Evolutionary conservation across 2,797 vertebrate species (phyloP), one percentile per base, ranked within the genome.

Genomic region (Lateolabrax maculatus): DNA sequence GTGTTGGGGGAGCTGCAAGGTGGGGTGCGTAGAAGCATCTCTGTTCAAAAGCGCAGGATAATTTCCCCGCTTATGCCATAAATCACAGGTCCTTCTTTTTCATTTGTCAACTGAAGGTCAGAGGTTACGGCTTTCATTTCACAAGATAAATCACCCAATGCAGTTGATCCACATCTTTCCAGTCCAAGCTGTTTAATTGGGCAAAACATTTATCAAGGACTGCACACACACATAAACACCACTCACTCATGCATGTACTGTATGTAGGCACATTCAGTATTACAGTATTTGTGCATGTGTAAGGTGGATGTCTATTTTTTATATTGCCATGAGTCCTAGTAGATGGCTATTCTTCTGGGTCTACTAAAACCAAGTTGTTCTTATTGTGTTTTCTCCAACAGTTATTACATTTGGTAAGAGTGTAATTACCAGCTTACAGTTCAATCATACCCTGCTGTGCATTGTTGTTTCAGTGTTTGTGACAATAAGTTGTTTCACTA

Each of bases 91-190:
- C 60, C 51, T 70, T 83, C 55, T 75, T 77, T 87, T 80, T 80
- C 70, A 84, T 87, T 85, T 85, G 75, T 82, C 80, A 82, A 75
- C 76, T n/a, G 16, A 55, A 77, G 87, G 83, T 88, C 86, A 90
- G 75, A 86, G 87, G 84, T 85, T 67, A 70, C 31, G 23, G 62
- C 80, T 85, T 93, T 93, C 72, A 88, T 90, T 92, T 81, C 74
- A 73, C 57, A 83, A 81, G 76, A 85, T 87, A 79, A 87, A 91
- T 90, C 55, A 64, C 74, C 56, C 23, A 19, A 74, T 67, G 74
- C 52, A 67, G 56, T 68, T 77, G 66, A 81, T 76, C 62, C 53
- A 25, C 58, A 48, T 77, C 66, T 68, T 69, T 71, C 65, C 66
- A 36, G 39, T 52, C 31, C 37, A 43, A 58, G 68, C 57, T 31